Percentiles rank a stretch among this genome's conserved stretches.
Conservation (phyloP, 2,888 invertebrate genomes). For the Chaetogeoica ovagalla region DNA sequence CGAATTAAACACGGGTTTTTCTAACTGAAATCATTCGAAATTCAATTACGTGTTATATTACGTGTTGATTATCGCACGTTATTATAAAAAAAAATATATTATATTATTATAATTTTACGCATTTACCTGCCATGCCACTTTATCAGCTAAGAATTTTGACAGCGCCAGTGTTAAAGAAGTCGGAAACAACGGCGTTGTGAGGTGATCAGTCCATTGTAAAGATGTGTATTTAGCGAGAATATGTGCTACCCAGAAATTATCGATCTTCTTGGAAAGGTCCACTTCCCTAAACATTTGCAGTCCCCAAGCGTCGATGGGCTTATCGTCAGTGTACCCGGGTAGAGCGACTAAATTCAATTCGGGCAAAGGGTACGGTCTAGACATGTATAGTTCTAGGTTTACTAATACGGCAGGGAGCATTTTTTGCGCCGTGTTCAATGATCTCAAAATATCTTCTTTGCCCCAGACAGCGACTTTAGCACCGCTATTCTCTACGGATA, state of each 20-base stretch:
- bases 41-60: neutral
- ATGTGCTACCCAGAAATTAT: conserved; percentile 63
- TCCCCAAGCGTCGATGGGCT: conserved; percentile 80
- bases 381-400: conserved; percentile 56
- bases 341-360: conserved; percentile 75
- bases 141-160: conserved; percentile 74
- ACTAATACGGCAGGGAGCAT: conserved; percentile 56
- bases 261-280: conserved; percentile 57
- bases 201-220: conserved; percentile 79
- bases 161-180: conserved; percentile 77
- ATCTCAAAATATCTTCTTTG: conserved; percentile 66
- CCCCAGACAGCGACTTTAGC: conserved; percentile 67
- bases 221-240: conserved; percentile 72
- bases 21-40: conserved; percentile 54
- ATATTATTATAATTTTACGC: neutral
- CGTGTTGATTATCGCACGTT: neutral
- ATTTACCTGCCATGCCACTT: conserved; percentile 70
- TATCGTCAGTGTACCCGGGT: conserved; percentile 71
- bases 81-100: neutral
- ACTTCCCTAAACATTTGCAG: conserved; percentile 75
- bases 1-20: conserved; percentile 56
- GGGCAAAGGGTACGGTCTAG: conserved; percentile 62
- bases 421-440: conserved; percentile 60
- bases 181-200: conserved; percentile 66
- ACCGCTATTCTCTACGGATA: conserved; percentile 56